Evolutionary conservation across 2,113 vertebrate species (phyloP).

Genomic region (Xiphophorus hellerii): DNA sequence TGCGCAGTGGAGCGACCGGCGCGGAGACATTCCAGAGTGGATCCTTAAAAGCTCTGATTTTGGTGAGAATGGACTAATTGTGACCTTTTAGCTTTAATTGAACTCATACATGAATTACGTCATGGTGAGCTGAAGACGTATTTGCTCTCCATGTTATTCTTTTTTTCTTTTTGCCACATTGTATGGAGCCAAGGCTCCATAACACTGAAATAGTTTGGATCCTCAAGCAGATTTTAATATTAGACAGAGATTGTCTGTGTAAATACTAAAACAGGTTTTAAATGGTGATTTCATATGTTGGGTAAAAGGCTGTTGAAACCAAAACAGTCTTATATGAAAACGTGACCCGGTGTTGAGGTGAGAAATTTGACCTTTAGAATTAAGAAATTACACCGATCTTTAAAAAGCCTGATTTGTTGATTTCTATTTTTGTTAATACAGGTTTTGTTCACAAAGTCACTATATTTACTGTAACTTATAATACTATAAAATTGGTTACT

Average conservation of each 20-base stretch:
- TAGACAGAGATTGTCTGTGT: not conserved
- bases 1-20: constrained; percentile 62
- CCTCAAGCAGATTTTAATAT: not conserved
- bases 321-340: not conserved
- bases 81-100: not conserved
- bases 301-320: not conserved
- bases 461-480: too few species aligned
- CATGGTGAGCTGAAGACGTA: not conserved
- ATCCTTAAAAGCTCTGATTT: constrained; percentile 59
- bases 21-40: constrained; percentile 56
- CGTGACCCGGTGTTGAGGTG: too few species aligned
- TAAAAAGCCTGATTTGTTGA: too few species aligned
- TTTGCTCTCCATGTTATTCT: not conserved
- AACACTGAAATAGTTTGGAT: not conserved
- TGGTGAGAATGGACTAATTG: constrained; percentile 66
- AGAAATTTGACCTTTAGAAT: too few species aligned
- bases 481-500: too few species aligned
- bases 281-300: not conserved
- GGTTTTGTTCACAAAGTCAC: too few species aligned
- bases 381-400: too few species aligned
- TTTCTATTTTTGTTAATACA: too few species aligned
- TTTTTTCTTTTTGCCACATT: not conserved
- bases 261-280: not conserved
- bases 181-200: too few species aligned
- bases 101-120: not conserved